A percentile compares a stretch with the other conserved stretches of the same genome.
phyloP scores from a whole-genome alignment of 1,140 invertebrate genomes.

The Battus philenor region DNA sequence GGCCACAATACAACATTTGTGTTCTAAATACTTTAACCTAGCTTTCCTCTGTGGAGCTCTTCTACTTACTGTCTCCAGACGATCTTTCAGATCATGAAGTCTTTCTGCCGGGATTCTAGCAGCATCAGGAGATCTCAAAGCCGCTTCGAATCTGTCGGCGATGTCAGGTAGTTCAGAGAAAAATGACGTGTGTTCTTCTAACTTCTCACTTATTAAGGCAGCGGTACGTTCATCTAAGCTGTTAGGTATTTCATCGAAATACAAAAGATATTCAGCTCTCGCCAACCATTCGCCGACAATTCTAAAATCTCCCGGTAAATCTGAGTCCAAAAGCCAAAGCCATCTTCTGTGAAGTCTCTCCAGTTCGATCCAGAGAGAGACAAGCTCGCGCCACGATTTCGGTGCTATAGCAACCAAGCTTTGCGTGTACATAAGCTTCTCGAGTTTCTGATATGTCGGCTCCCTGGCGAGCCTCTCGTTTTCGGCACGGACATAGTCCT shows the following conservation, averaged over 20 bases:
- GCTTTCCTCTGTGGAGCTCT: slow-evolving; percentile 86
- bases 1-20: slow-evolving; percentile 94
- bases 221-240: slow-evolving; percentile 91
- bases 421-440: slow-evolving; percentile 85
- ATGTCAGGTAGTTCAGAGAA: slow-evolving; percentile 89
- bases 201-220: slow-evolving; percentile 88
- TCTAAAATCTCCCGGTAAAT: slow-evolving; percentile 88
- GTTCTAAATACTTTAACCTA: slow-evolving; percentile 91
- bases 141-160: slow-evolving; percentile 84
- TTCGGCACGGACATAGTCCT: slow-evolving; percentile 84
- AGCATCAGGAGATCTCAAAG: slow-evolving; percentile 78
- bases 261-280: slow-evolving; percentile 88
- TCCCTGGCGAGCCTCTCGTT: slow-evolving; percentile 83
- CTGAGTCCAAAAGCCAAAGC: slow-evolving; percentile 90
- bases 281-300: slow-evolving; percentile 93
- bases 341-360: slow-evolving; percentile 87
- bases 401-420: slow-evolving; percentile 86
- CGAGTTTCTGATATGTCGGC: slow-evolving; percentile 82
- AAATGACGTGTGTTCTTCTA: slow-evolving; percentile 93
- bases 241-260: slow-evolving; percentile 88
- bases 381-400: slow-evolving; percentile 87
- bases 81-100: slow-evolving; percentile 85
- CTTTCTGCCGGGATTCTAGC: slow-evolving; percentile 85
- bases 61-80: slow-evolving; percentile 83
- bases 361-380: slow-evolving; percentile 85